A percentile compares a stretch with the other conserved stretches of the same genome.
These are phyloP conservation scores for Trichogramma dendrolimi DNA, from an alignment of 2,888 invertebrate genomes.

Conservation along the genomic window DNA sequence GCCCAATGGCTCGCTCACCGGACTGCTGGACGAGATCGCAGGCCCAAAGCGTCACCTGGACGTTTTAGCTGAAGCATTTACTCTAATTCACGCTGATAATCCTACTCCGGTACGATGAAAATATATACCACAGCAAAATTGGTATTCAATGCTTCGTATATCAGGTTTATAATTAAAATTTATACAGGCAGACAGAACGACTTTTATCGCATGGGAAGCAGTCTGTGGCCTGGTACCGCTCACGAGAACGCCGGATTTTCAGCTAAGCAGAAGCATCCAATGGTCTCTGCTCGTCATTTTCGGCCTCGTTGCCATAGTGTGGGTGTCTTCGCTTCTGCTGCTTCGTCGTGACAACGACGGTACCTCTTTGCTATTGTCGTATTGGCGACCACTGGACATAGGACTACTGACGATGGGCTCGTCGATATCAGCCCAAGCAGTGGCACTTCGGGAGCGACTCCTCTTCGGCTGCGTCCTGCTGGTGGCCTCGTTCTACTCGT, in stretches of 20 bases:
- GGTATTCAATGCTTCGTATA: no score
- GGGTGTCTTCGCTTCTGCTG: background rate
- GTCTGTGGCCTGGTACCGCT: constrained; percentile 6
- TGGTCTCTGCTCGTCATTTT: background rate
- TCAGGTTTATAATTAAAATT: no score
- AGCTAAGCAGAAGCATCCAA: background rate
- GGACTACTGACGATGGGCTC: no score
- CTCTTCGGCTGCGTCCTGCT: no score
- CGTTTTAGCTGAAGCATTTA: constrained; percentile 9
- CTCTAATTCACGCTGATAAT: background rate
- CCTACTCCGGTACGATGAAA: background rate
- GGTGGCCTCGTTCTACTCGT: no score
- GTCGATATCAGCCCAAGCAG: no score
- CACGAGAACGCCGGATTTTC: background rate
- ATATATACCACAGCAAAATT: no score
- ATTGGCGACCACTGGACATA: constrained; percentile 6
- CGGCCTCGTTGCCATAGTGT: background rate
- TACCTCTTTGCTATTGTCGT: background rate
- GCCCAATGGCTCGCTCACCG: constrained; percentile 4
- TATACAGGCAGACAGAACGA: constrained; percentile 6
- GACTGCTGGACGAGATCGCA: background rate
- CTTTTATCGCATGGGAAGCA: background rate
- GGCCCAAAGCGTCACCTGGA: constrained; percentile 4
- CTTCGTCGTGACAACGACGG: no score
- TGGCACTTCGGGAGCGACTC: no score